A percentile compares a stretch with the other conserved stretches of the same genome.
phyloP scores from a whole-genome alignment of 2,113 vertebrate genomes.

The Fukomys damarensis region DNA sequence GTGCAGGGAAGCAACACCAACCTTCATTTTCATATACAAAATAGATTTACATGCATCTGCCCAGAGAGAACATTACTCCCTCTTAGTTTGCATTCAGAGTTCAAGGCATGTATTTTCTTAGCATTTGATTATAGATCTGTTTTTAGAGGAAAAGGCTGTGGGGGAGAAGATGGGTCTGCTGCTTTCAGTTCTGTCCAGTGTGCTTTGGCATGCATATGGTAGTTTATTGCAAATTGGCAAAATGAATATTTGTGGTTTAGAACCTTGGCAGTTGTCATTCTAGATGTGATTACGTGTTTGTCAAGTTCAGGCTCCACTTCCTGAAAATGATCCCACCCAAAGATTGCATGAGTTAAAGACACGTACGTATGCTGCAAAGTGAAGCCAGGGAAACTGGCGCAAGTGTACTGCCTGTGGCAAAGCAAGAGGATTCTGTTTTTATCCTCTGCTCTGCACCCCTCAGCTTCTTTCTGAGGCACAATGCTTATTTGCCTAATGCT shows the following conservation, averaged over 20 bases:
- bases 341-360: not conserved
- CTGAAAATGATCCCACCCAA: not conserved
- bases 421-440: not conserved
- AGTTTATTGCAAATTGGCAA: not conserved
- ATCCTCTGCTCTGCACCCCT: not conserved
- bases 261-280: conserved; percentile 2
- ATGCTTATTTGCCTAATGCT: not conserved
- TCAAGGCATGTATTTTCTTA: conserved; percentile 61
- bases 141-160: not conserved
- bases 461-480: not conserved
- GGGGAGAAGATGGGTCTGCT: not conserved
- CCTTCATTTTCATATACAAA: conserved; percentile 59
- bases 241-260: conserved; percentile 52
- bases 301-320: conserved; percentile 28
- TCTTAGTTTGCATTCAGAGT: conserved; percentile 57
- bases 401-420: not conserved
- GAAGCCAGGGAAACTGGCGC: accelerated
- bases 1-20: not conserved
- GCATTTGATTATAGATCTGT: conserved; percentile 68
- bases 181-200: not conserved
- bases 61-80: not conserved
- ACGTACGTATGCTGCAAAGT: accelerated
- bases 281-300: conserved; percentile 29
- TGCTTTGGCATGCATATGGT: not conserved
- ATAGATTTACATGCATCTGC: not conserved